Percentiles rank a stretch among this genome's conserved stretches.
Evolutionary conservation across 2,797 vertebrate genomes (phyloP).

Genomic region (Ataeniobius toweri): DNA sequence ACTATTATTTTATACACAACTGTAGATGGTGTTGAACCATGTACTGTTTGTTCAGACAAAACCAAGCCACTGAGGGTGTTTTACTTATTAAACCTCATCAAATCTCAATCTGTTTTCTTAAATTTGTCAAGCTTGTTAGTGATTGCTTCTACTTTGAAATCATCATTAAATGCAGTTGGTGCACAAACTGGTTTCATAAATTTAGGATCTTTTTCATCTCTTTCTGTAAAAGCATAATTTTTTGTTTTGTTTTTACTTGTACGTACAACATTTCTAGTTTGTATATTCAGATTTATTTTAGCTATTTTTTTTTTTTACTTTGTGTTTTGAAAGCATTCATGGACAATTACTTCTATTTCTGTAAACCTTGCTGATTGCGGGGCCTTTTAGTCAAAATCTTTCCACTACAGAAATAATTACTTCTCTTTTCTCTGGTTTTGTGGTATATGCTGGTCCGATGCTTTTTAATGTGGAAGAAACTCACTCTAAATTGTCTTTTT

Average conservation of each 20-base stretch:
- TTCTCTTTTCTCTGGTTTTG: slow-evolving; percentile 9
- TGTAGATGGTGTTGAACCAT: no score
- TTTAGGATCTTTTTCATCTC: not conserved
- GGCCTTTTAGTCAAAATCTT: slow-evolving; percentile 31
- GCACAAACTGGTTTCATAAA: not conserved
- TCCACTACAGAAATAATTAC: slow-evolving; percentile 44
- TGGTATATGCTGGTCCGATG: slow-evolving; percentile 16
- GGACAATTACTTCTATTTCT: slow-evolving; percentile 17
- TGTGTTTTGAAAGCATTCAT: slow-evolving; percentile 18
- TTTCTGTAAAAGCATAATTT: not conserved
- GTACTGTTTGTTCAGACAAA: no score
- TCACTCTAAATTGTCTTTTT: not conserved
- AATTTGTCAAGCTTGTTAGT: not conserved
- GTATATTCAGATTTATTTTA: slow-evolving; percentile 19
- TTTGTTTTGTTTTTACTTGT: slow-evolving; percentile 10
- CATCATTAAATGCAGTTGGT: not conserved
- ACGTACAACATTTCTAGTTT: slow-evolving; percentile 19
- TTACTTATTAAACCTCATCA: not conserved
- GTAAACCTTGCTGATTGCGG: slow-evolving; percentile 39
- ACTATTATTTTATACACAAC: no score
- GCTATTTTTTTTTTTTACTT: slow-evolving; percentile 7
- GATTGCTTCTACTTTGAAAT: not conserved
- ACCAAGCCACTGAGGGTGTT: not conserved
- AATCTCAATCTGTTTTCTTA: not conserved
- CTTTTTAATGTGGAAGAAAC: slow-evolving; percentile 40